A percentile compares a stretch with the other conserved stretches of the same genome.
phyloP scores from a whole-genome alignment of 1,140 invertebrate genomes.

The Cherax quadricarinatus region DNA sequence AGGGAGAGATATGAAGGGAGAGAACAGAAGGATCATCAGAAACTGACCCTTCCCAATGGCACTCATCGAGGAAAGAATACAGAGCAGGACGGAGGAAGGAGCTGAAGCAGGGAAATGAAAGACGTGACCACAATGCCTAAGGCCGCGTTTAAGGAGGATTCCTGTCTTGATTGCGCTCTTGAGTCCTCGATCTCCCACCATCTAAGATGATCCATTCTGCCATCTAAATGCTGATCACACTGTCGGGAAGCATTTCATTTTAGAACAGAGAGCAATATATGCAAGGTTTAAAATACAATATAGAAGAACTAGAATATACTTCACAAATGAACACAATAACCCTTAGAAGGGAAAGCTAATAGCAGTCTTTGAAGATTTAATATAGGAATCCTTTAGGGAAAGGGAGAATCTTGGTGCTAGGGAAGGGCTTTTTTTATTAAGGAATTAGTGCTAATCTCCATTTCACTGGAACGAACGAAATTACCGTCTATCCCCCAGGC shows the following conservation, averaged over 20 bases:
- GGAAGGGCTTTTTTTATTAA: too few relatives aligned
- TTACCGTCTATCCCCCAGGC: too few relatives aligned
- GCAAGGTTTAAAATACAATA: background rate
- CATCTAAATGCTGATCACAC: slow-evolving; percentile 17
- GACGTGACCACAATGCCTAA: slow-evolving; percentile 64
- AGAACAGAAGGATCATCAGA: slow-evolving; percentile 16
- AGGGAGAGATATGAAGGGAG: background rate
- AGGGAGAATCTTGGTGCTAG: too few relatives aligned
- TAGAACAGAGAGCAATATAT: background rate
- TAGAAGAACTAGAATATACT: background rate
- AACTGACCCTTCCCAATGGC: slow-evolving; percentile 44
- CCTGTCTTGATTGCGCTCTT: slow-evolving; percentile 51
- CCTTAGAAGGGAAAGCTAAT: too few relatives aligned
- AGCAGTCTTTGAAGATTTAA: too few relatives aligned
- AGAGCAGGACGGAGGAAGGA: slow-evolving; percentile 31
- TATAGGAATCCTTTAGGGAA: too few relatives aligned
- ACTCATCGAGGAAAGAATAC: slow-evolving; percentile 52
- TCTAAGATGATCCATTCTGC: background rate
- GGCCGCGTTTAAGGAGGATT: slow-evolving; percentile 26
- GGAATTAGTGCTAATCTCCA: too few relatives aligned
- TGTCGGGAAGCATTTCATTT: background rate
- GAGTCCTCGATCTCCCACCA: background rate
- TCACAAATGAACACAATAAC: too few relatives aligned
- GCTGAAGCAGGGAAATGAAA: slow-evolving; percentile 44
- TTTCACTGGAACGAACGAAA: too few relatives aligned